phyloP scores from a whole-genome alignment of 2,113 vertebrate species.

The Hepsetus odoe region DNA sequence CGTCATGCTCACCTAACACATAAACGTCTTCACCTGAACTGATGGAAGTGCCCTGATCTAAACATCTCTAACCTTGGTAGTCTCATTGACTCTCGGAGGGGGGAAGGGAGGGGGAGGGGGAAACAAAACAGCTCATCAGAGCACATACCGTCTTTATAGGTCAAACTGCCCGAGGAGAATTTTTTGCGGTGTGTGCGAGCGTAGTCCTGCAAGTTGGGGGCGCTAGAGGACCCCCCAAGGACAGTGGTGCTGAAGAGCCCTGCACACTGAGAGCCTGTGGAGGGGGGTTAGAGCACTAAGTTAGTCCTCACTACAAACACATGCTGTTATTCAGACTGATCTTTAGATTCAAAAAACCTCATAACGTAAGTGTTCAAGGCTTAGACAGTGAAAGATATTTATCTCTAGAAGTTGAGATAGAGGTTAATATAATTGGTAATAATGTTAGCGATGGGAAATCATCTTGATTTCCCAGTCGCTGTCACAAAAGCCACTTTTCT shows the following conservation, averaged over 20 bases:
- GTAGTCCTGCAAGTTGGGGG: conserved; percentile 99
- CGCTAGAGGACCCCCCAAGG: conserved; percentile 98
- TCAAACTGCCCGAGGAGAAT: conserved; percentile 90
- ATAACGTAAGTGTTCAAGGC: conserved; percentile 23
- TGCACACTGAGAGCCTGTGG: conserved; percentile 97
- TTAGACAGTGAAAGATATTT: no score
- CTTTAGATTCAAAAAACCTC: conserved; percentile 17
- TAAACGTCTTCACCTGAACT: no score
- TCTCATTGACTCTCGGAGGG: conserved; percentile 1
- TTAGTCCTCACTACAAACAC: conserved; percentile 78
- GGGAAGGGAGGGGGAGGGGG: conserved; percentile 37
- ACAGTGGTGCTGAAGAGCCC: conserved; percentile 99
- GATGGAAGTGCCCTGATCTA: conserved; percentile 29
- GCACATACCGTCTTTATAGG: conserved; percentile 98
- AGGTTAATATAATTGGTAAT: no score
- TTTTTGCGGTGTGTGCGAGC: conserved; percentile 98
- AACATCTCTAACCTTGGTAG: background rate
- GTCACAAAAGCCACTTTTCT: no score
- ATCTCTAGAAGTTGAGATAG: no score
- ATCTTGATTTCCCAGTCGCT: no score
- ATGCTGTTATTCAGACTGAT: conserved; percentile 69
- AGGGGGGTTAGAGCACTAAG: conserved; percentile 69
- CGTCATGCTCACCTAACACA: no score
- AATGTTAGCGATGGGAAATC: no score
- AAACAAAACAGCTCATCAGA: conserved; percentile 14